A percentile compares a stretch with the other conserved stretches of the same genome.
Conservation (phyloP, 2,888 invertebrate genomes). For the Eupithecia exiguata region DNA sequence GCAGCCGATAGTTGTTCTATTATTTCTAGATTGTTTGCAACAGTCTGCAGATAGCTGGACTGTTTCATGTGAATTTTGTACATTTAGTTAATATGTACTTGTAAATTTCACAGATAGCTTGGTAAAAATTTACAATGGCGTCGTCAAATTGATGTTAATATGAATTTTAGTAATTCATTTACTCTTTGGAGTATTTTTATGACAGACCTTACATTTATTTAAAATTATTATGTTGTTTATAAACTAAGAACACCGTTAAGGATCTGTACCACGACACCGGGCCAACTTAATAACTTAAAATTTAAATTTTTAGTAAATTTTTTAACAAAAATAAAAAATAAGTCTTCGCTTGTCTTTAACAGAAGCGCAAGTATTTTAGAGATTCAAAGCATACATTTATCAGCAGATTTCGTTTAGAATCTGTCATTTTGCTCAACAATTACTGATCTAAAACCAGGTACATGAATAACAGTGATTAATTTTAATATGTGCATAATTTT, state of each 20-base stretch:
- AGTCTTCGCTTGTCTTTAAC: neutral
- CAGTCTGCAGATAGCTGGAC: neutral
- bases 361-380: neutral
- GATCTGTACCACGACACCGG: constrained; percentile 3
- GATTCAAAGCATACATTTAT: neutral
- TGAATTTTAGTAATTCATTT: neutral
- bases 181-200: neutral
- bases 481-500: neutral
- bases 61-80: neutral
- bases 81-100: neutral
- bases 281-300: neutral
- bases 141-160: neutral
- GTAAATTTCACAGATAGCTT: neutral
- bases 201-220: neutral
- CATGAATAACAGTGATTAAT: neutral
- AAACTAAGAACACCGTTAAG: neutral
- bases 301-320: neutral
- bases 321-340: neutral
- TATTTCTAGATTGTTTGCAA: neutral
- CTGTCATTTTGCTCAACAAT: neutral
- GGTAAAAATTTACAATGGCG: neutral
- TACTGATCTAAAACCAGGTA: neutral
- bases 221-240: neutral
- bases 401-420: neutral
- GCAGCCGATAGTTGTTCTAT: neutral